Evolutionary conservation across 2,888 invertebrate genomes (phyloP), one percentile per base, ranked within the genome.

Genomic region (Rutpela maculata): DNA sequence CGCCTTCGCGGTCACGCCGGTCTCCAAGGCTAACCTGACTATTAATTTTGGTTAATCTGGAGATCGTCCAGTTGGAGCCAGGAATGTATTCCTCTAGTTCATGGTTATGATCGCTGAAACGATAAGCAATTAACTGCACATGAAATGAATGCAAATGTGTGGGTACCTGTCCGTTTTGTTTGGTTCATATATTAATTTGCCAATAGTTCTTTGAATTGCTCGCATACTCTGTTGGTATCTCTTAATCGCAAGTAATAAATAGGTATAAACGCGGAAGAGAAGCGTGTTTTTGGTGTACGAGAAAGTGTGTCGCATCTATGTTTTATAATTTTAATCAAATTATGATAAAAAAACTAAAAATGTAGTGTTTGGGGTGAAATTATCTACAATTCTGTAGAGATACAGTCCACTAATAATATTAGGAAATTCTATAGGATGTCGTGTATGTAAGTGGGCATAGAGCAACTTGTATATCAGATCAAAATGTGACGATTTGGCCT

Each of bases 41-140:
- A 84, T 86, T 85, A 85, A 86, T 86, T 84, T 86, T 78, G 82
- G 83, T 82, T 84, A 84, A 84, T 84, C 83, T 79, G 78, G 72
- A 75, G 80, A 84, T 84, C 81, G 79, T 75, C 78, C 76, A 75
- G 73, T 70, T 75, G 79, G 75, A 70, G 69, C 35, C 63, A 70
- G 18, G 56, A 67, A 72, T 65, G 71, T 56, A 22, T 72, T 43
- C 55, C 67, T 60, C 63, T 56, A 43, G 60, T 79, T 79, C 77
- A 66, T 55, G 76, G 72, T 78, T 80, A 75, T 74, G 78, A 81
- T 80, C 68, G 62, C 63, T 62, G 31, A 35, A 60, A 15, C 17
- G 72, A 78, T 78, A 78, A 72, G 68, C 56, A 63, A 68, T 76
- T 76, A 62, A 71, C 62, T 76, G 66, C 63, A 59, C 60, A 43